These are phyloP conservation scores for Campylomormyrus tamandua DNA, from an alignment of 2,113 vertebrate genomes.

Conservation along the genomic window DNA sequence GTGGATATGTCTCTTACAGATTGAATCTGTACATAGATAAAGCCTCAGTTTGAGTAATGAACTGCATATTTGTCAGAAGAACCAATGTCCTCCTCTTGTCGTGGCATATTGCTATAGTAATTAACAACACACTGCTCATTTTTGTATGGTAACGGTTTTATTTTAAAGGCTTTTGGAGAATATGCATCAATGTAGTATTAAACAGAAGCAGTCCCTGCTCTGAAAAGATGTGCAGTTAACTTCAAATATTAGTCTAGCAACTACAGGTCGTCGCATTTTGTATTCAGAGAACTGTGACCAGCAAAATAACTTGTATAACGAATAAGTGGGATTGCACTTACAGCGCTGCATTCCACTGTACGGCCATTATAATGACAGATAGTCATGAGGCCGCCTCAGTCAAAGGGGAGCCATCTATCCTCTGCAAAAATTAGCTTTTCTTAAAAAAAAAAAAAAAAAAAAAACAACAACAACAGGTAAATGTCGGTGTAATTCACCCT, in stretches of 20 bases:
- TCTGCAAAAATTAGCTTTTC: background rate
- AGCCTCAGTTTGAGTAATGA: conserved; percentile 9
- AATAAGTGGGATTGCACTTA: background rate
- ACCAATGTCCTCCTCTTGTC: background rate
- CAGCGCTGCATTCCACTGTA: background rate
- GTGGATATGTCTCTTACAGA: conserved; percentile 23
- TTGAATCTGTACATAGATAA: background rate
- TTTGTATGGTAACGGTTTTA: background rate
- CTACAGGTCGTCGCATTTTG: background rate
- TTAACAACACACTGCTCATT: background rate
- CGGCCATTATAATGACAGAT: background rate
- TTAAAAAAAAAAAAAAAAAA: too few relatives aligned
- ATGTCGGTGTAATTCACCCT: background rate
- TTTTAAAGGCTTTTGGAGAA: background rate
- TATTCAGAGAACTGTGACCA: background rate
- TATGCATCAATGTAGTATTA: background rate
- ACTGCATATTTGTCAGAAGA: conserved; percentile 17
- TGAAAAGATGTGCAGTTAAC: background rate
- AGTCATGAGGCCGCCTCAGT: background rate
- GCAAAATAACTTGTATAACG: background rate
- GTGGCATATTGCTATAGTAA: conserved; percentile 29
- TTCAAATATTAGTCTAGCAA: background rate
- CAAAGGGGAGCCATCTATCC: background rate
- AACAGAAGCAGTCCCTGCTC: background rate
- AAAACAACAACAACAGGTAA: background rate